Percentiles rank a stretch among this genome's conserved stretches.
Evolutionary conservation across 2,797 vertebrate species (phyloP).

Genomic region (Lindbergichthys nudifrons): DNA sequence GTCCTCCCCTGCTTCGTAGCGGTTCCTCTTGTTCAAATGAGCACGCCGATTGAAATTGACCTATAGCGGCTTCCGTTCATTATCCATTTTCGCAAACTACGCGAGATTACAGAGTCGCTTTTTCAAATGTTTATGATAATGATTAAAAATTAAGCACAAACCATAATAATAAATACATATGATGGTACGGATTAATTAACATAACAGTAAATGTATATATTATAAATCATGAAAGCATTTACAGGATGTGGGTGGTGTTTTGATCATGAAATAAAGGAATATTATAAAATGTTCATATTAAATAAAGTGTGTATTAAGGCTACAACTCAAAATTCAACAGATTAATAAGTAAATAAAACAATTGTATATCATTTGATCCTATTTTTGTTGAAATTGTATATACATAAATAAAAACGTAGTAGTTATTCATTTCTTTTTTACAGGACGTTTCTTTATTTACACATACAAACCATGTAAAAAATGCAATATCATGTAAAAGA

Average conservation of each 20-base stretch:
- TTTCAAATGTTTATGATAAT: background rate
- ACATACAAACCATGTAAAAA: too few relatives aligned
- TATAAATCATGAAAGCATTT: background rate
- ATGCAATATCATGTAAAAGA: too few relatives aligned
- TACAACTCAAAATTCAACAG: too few relatives aligned
- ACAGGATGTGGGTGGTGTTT: background rate
- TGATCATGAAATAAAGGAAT: background rate
- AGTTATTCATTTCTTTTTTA: too few relatives aligned
- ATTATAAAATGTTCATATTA: background rate
- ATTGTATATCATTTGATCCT: too few relatives aligned
- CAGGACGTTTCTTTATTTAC: too few relatives aligned
- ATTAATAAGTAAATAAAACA: too few relatives aligned
- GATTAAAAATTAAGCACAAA: background rate
- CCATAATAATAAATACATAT: background rate
- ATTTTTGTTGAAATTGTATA: too few relatives aligned
- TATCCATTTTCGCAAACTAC: slow-evolving; percentile 25
- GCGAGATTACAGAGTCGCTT: slow-evolving; percentile 53
- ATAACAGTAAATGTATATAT: background rate
- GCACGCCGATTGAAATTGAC: slow-evolving; percentile 72
- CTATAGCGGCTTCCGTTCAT: slow-evolving; percentile 74
- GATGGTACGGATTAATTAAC: background rate
- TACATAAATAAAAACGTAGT: too few relatives aligned
- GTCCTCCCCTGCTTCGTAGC: slow-evolving; percentile 67
- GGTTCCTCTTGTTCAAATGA: slow-evolving; percentile 79
- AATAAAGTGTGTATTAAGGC: background rate